Evolutionary conservation across 2,113 vertebrate species (phyloP).

Genomic region (Pteronura brasiliensis): DNA sequence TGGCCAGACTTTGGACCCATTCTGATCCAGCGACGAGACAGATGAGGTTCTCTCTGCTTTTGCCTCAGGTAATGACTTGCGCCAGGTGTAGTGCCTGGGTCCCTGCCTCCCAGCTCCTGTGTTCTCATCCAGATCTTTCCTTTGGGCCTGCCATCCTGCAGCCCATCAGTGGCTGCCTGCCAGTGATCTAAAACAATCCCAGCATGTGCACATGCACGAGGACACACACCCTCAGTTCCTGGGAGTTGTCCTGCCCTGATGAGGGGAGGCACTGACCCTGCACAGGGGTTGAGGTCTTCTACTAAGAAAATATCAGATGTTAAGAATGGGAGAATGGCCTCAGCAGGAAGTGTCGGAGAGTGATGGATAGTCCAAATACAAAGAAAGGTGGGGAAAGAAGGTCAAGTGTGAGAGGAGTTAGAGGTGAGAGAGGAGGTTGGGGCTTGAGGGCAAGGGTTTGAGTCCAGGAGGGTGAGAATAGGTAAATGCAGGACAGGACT

Average conservation of each 20-base stretch:
- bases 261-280: background rate
- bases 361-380: background rate
- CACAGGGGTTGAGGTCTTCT: background rate
- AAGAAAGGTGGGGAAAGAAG: background rate
- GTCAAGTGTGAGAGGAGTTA: background rate
- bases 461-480: background rate
- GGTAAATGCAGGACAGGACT: background rate
- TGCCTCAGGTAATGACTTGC: background rate
- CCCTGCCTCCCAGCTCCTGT: background rate
- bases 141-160: background rate
- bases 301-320: background rate
- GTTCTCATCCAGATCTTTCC: background rate
- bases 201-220: fast-evolving
- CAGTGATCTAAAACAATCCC: background rate
- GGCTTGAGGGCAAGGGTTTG: background rate
- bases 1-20: background rate
- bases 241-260: background rate
- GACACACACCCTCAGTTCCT: background rate
- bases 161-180: background rate
- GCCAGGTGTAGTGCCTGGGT: background rate
- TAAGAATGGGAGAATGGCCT: background rate
- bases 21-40: background rate
- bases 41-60: background rate
- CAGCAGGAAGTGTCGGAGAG: background rate
- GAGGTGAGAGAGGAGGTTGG: background rate